A percentile compares a stretch with the other conserved stretches of the same genome.
Evolutionary conservation across 2,888 invertebrate species (phyloP).

Genomic region (Callyntrura sp.): DNA sequence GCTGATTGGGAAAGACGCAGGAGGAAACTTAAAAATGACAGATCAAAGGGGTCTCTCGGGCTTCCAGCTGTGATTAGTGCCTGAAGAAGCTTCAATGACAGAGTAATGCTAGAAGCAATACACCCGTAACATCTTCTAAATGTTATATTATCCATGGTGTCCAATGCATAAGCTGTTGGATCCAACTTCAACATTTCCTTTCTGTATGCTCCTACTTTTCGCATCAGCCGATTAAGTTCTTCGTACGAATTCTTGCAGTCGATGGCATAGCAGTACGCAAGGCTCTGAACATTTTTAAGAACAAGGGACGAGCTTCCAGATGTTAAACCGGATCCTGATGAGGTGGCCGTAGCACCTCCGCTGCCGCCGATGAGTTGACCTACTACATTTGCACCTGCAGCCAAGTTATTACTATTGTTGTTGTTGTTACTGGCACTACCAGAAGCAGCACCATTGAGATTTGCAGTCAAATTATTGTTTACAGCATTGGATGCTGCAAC

Average conservation of each 20-base stretch:
- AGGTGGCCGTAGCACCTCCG: conserved; percentile 20
- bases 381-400: conserved; percentile 42
- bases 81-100: conserved; percentile 83
- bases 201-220: conserved; percentile 84
- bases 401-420: conserved; percentile 54
- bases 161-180: conserved; percentile 81
- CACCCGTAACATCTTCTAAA: conserved; percentile 92
- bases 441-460: conserved; percentile 35
- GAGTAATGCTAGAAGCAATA: conserved; percentile 85
- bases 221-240: conserved; percentile 91
- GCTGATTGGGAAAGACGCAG: conserved; percentile 83
- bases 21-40: conserved; percentile 83
- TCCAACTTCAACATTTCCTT: conserved; percentile 83
- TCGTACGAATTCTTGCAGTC: conserved; percentile 98
- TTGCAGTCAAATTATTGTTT: conserved; percentile 79
- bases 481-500: conserved; percentile 80
- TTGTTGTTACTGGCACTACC: conserved; percentile 53
- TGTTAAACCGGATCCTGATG: conserved; percentile 41
- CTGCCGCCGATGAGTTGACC: conserved; percentile 55
- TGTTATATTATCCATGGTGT: conserved; percentile 83
- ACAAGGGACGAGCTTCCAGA: conserved; percentile 81
- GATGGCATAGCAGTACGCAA: conserved; percentile 97
- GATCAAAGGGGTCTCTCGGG: conserved; percentile 82
- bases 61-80: conserved; percentile 83
- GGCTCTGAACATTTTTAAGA: conserved; percentile 90